Evolutionary conservation across 2,113 vertebrate genomes (phyloP).

Genomic region (Trachemys scripta): DNA sequence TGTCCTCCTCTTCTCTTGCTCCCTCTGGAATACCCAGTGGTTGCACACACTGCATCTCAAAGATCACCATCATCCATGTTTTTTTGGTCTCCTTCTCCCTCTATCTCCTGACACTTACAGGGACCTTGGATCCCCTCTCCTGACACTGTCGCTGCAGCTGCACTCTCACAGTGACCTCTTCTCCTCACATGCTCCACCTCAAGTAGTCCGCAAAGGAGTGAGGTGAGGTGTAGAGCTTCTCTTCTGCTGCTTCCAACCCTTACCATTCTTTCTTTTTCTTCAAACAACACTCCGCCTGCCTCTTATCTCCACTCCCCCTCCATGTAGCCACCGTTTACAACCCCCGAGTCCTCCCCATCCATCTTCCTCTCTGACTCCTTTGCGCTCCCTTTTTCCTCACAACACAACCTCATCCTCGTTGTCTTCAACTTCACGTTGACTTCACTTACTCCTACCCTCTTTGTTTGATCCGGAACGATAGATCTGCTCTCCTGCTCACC

Average conservation of each 20-base stretch:
- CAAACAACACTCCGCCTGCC: background rate
- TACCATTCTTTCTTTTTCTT: background rate
- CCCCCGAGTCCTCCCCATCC: background rate
- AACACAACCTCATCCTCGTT: background rate
- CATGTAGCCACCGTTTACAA: background rate
- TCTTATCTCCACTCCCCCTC: background rate
- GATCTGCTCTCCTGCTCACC: fast-evolving
- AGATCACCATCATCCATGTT: background rate
- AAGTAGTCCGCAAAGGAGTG: background rate
- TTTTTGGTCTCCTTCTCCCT: background rate
- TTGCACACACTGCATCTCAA: background rate
- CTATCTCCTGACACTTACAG: background rate
- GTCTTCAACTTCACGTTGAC: background rate
- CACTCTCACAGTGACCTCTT: background rate
- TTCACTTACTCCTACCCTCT: background rate
- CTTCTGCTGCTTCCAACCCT: background rate
- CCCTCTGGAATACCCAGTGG: background rate
- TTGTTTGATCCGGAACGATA: fast-evolving
- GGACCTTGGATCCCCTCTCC: background rate
- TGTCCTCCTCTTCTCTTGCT: background rate
- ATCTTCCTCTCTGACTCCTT: background rate
- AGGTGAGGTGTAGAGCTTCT: background rate
- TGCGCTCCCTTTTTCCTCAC: background rate
- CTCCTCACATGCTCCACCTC: background rate
- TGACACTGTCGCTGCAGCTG: background rate